Evolutionary conservation across 1,140 invertebrate genomes (phyloP), one percentile per base, ranked within the genome.

Genomic region (Zelostemma sp.): DNA sequence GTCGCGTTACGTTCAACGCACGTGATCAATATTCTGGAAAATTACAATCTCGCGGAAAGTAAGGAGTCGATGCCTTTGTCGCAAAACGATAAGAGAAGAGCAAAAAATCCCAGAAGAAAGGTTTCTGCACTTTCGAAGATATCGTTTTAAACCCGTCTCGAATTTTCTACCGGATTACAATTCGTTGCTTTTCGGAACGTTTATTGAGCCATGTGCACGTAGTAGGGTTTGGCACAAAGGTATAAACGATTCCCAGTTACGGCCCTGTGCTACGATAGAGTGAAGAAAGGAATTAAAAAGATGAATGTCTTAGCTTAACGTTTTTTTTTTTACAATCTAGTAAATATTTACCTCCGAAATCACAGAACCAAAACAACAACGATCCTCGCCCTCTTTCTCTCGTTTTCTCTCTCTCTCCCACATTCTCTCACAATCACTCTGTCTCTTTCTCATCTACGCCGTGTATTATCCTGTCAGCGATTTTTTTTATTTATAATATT

Each of bases 291-390:
- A 80, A 79, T 83, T 79, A 78, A 80, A 35, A 84, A 78, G 65
- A 81, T 79, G 78, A 82, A 82, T 78, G 83, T 75, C 76, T 84
- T 84, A 83, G 74, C 76, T 83, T 78, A 83, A 81, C 72, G 72
- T 78, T 77, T 81, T 78, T 74, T 75, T 80, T 80, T 83, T 81
- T 84, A 85, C 80, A 85, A 79, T 78, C 78, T 84, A 84, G 82
- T 78, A 79, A 85, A 85, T 84, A 82, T 79, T 71, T 81, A 82
- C 78, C 79, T 81, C 79, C 80, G 74, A 83, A 86, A 86, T 86
- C 81, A 84, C 81, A 84, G 80, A 84, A 86, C 80, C 81, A 85
- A 85, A 85, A 77, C 77, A 75, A 81, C 79, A 84, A 83, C 78
- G 81, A 84, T 80, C 78, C 75, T 82, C 78, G 78, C 63, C 57